These are phyloP conservation scores for Micrastur ruficollis DNA, from an alignment of 2,797 vertebrate genomes.

Conservation along the genomic window DNA sequence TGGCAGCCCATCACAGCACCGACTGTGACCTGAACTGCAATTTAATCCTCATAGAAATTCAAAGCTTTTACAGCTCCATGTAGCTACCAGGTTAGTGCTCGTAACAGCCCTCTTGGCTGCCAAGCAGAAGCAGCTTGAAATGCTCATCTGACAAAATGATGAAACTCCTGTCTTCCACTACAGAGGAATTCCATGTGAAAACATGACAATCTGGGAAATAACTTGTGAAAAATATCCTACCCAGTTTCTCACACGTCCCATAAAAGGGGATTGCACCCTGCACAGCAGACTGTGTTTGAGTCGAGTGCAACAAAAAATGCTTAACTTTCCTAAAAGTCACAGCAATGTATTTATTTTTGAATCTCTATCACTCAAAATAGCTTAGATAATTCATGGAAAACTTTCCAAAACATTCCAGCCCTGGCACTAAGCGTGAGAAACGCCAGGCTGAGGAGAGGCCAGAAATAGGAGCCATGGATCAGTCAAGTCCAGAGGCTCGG, in stretches of 20 bases:
- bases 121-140: slow-evolving; percentile 14
- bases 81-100: neutral
- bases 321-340: neutral
- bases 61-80: neutral
- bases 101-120: neutral
- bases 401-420: slow-evolving; percentile 34
- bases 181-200: slow-evolving; percentile 3
- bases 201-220: slow-evolving; percentile 1
- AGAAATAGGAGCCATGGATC: neutral
- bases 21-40: slow-evolving; percentile 13
- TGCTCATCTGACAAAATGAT: neutral
- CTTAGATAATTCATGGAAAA: slow-evolving; percentile 1
- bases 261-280: neutral
- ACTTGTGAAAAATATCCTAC: slow-evolving; percentile 7
- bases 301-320: neutral
- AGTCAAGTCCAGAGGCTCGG: neutral
- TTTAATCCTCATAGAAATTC: slow-evolving; percentile 33
- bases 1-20: neutral
- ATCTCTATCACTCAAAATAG: slow-evolving; percentile 29
- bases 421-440: slow-evolving; percentile 51
- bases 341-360: slow-evolving; percentile 11
- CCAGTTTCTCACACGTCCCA: neutral
- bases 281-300: neutral
- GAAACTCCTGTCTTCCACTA: neutral
- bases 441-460: neutral